Evolutionary conservation across 1,140 invertebrate genomes (phyloP).

Genomic region (Sinonovacula constricta): DNA sequence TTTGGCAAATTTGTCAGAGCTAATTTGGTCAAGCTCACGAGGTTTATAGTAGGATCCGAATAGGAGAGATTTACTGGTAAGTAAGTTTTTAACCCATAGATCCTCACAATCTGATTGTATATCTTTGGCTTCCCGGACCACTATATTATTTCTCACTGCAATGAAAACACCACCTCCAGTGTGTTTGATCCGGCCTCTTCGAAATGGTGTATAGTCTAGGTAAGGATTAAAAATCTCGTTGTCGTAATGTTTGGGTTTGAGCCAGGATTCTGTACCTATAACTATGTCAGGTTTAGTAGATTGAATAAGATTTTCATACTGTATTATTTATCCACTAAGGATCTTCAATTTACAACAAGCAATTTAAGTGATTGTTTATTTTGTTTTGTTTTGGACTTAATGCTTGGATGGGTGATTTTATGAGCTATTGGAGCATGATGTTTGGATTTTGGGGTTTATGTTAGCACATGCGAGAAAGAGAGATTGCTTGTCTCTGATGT

Average conservation of each 20-base stretch:
- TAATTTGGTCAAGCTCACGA: not conserved
- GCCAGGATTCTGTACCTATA: not conserved
- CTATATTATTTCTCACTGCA: not conserved
- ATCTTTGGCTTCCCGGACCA: not conserved
- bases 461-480: not conserved
- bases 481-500: not conserved
- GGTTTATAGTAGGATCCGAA: not conserved
- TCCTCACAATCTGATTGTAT: not conserved
- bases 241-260: not conserved
- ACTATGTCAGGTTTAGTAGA: not conserved
- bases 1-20: not conserved
- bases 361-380: not conserved
- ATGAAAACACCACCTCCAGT: not conserved
- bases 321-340: not conserved
- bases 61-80: not conserved
- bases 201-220: not conserved
- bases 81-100: not conserved
- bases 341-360: not conserved
- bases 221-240: not conserved
- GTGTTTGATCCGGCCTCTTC: not conserved
- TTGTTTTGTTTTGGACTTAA: not conserved
- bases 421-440: too few relatives aligned
- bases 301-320: not conserved
- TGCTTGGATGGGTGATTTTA: not conserved
- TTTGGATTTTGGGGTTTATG: not conserved